These are phyloP conservation scores for Hassar affinis DNA, from an alignment of 2,113 vertebrate species.

Conservation along the genomic window DNA sequence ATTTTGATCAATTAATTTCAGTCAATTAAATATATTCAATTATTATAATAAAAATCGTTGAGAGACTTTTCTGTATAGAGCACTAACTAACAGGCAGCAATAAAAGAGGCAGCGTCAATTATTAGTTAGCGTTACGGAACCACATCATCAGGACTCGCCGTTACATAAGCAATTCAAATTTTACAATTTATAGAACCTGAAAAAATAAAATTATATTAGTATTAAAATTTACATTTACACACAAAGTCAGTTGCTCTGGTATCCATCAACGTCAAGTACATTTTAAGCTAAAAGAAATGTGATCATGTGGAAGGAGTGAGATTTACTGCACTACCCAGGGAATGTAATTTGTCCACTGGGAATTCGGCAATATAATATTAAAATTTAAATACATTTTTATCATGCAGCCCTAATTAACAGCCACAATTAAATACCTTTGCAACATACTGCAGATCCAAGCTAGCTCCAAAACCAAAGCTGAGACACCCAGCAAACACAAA, in stretches of 20 bases:
- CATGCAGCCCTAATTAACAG: not conserved
- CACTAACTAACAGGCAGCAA: not conserved
- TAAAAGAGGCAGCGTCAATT: not conserved
- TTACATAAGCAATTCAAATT: not conserved
- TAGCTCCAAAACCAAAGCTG: conserved; percentile 12
- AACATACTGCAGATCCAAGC: conserved; percentile 10
- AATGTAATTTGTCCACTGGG: not conserved
- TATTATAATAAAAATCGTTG: too few relatives aligned
- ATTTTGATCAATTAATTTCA: not conserved
- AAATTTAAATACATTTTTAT: not conserved
- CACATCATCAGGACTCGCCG: not conserved
- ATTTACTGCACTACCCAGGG: not conserved
- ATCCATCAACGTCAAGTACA: not conserved
- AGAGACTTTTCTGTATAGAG: not conserved
- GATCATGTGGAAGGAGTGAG: not conserved
- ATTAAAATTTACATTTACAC: not conserved
- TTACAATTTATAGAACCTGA: not conserved
- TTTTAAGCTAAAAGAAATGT: not conserved
- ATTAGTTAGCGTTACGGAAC: not conserved
- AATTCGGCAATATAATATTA: not conserved
- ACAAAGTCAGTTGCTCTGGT: not conserved
- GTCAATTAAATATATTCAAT: not conserved
- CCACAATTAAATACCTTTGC: conserved; percentile 1
- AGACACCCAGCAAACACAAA: conserved; percentile 20
- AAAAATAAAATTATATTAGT: not conserved